These are phyloP conservation scores for Hypolimnas misippus DNA, from an alignment of 2,888 invertebrate species.

Conservation along the genomic window DNA sequence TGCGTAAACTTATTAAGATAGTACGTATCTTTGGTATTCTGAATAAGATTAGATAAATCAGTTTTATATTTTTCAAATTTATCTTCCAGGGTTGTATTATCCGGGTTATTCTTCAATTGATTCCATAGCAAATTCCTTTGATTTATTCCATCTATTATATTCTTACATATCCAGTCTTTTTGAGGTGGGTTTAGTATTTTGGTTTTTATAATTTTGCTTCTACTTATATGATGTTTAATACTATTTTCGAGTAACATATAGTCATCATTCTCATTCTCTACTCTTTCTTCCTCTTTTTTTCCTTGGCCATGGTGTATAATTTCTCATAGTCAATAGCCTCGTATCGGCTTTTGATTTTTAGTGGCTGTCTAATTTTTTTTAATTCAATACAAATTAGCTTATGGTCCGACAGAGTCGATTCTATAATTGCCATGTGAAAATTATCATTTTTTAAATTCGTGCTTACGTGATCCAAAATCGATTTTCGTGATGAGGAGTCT, in stretches of 20 bases:
- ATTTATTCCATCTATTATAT: too few relatives aligned
- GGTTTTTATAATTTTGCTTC: too few relatives aligned
- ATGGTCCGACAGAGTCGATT: neutral
- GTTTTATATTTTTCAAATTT: neutral
- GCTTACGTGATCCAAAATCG: conserved; percentile 14
- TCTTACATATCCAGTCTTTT: too few relatives aligned
- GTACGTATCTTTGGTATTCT: neutral
- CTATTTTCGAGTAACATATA: neutral
- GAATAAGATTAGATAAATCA: neutral
- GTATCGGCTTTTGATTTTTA: conserved; percentile 1
- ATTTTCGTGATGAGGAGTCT: conserved; percentile 4
- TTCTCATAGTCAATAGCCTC: conserved; percentile 6
- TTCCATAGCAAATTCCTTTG: conserved; percentile 12
- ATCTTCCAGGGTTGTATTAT: neutral
- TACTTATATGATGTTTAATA: neutral
- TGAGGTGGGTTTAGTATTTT: too few relatives aligned
- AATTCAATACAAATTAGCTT: conserved; percentile 24
- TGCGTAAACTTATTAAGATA: too few relatives aligned
- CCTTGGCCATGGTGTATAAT: too few relatives aligned
- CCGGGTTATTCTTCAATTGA: neutral
- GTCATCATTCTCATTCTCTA: too few relatives aligned
- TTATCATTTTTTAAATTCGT: too few relatives aligned
- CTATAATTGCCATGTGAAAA: too few relatives aligned
- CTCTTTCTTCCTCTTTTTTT: neutral
- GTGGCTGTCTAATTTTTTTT: conserved; percentile 1